Conservation (phyloP, 1,140 invertebrate species). For the Drosophila aff. region DNA sequence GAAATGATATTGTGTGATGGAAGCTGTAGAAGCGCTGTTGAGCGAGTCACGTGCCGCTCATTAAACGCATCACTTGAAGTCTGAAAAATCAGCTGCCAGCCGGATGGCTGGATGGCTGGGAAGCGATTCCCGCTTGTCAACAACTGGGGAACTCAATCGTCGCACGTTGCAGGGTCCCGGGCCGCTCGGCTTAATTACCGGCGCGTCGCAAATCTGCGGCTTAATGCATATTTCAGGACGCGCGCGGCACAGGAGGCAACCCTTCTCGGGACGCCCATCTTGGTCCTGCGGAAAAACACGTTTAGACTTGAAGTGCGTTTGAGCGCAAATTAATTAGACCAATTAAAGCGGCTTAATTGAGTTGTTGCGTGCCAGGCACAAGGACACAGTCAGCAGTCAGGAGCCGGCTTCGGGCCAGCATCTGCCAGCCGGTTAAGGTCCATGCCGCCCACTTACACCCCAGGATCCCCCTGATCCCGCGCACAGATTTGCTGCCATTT, state of each 20-base stretch:
- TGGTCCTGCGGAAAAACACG: conserved; percentile 69
- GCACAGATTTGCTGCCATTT: conserved; percentile 55
- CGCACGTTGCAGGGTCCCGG: conserved; percentile 35
- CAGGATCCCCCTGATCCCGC: conserved; percentile 16
- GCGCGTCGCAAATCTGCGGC: conserved; percentile 74
- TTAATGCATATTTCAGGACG: conserved; percentile 75
- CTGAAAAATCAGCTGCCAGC: conserved; percentile 66
- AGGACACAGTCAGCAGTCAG: conserved; percentile 60
- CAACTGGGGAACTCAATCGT: conserved; percentile 42
- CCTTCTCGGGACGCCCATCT: conserved; percentile 47
- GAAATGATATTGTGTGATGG: conserved; percentile 32
- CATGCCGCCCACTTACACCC: conserved; percentile 3
- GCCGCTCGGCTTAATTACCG: conserved; percentile 68
- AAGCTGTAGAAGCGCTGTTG: neutral
- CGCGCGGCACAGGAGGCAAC: conserved; percentile 43
- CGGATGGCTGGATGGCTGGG: conserved; percentile 3
- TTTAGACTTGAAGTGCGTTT: conserved; percentile 81
- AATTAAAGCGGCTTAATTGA: conserved; percentile 84
- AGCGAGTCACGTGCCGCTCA: conserved; percentile 76
- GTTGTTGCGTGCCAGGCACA: conserved; percentile 75
- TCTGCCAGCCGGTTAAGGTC: conserved; percentile 10
- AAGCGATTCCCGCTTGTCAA: conserved; percentile 35
- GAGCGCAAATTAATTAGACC: conserved; percentile 85
- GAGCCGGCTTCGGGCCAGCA: conserved; percentile 17
- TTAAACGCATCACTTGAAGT: conserved; percentile 84